Evolutionary conservation across 2,797 vertebrate genomes (phyloP).

Genomic region (Myiotriccus ornatus): DNA sequence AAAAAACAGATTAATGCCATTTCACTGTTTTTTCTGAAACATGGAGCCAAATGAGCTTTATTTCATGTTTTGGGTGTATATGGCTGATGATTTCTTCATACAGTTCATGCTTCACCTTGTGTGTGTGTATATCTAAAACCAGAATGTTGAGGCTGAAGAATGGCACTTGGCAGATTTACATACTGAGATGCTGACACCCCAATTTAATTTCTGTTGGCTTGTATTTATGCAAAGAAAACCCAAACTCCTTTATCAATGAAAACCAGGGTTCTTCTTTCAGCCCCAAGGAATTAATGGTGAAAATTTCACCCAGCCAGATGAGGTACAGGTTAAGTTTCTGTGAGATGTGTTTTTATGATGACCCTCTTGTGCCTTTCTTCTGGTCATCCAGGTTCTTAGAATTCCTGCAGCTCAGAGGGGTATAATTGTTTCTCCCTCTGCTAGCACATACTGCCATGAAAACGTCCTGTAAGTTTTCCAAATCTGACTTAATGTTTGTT

Average conservation of each 20-base stretch:
- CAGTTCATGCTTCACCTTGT: not conserved
- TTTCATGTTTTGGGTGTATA: not conserved
- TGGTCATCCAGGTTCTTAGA: not conserved
- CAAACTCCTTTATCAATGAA: not conserved
- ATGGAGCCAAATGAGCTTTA: not conserved
- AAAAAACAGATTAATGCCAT: not conserved
- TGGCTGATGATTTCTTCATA: not conserved
- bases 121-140: not conserved
- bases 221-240: not conserved
- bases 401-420: not conserved
- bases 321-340: not conserved
- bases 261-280: not conserved
- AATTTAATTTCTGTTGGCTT: not conserved
- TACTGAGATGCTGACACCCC: not conserved
- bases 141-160: not conserved
- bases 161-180: not conserved
- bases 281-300: not conserved
- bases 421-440: not conserved
- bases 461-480: not conserved
- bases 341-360: not conserved
- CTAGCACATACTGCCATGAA: not conserved
- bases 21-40: not conserved
- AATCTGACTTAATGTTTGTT: not conserved
- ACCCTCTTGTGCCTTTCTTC: not conserved
- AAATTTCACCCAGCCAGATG: not conserved